phyloP scores from a whole-genome alignment of 2,797 vertebrate genomes.

The Calcarius lapponicus region DNA sequence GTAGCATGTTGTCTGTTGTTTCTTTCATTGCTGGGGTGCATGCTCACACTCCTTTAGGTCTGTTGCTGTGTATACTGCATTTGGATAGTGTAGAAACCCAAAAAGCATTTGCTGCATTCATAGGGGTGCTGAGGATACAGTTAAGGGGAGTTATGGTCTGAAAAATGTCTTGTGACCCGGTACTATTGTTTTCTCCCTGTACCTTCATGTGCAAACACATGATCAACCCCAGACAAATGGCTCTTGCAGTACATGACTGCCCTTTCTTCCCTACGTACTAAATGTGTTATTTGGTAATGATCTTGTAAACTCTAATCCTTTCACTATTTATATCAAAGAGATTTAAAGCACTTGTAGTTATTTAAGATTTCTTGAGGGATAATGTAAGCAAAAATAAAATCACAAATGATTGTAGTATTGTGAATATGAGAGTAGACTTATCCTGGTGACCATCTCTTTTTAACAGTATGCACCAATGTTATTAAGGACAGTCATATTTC shows the following conservation, averaged over 20 bases:
- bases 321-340: neutral
- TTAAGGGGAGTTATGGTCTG: neutral
- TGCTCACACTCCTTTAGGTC: neutral
- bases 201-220: neutral
- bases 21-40: rapidly evolving
- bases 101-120: neutral
- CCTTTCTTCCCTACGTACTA: rapidly evolving
- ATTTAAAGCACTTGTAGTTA: neutral
- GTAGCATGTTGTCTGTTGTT: neutral
- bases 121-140: neutral
- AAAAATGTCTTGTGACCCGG: neutral
- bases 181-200: neutral
- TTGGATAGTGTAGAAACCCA: neutral
- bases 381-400: neutral
- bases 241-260: neutral
- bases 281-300: neutral
- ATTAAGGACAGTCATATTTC: neutral
- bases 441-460: neutral
- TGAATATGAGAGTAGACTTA: neutral
- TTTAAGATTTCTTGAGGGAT: neutral
- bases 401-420: neutral
- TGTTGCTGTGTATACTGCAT: neutral
- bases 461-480: neutral
- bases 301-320: neutral
- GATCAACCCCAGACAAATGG: neutral